Evolutionary conservation across 2,113 vertebrate species (phyloP).

Genomic region (Caranx ignobilis): DNA sequence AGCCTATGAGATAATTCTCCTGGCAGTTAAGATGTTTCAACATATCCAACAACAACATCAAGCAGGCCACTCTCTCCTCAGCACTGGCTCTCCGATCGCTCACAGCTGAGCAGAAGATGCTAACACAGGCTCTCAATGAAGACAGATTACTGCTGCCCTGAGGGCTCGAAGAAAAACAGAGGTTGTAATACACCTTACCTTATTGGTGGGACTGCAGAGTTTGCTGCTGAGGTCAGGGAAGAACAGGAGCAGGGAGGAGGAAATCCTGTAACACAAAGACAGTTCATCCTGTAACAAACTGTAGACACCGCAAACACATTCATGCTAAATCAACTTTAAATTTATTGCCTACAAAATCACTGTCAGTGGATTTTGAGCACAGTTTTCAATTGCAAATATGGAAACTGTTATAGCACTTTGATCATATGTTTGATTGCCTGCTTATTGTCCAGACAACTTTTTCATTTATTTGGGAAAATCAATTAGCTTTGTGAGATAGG

Average conservation of each 20-base stretch:
- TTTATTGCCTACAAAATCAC: neutral
- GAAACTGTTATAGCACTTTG: neutral
- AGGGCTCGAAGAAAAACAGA: conserved; percentile 16
- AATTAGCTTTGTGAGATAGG: conserved; percentile 53
- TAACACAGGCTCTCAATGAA: conserved; percentile 6
- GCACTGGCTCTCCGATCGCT: conserved; percentile 28
- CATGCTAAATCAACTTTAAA: neutral
- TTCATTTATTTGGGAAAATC: conserved; percentile 55
- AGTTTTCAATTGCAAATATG: conserved; percentile 18
- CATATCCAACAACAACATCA: conserved; percentile 54
- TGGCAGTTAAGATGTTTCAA: conserved; percentile 34
- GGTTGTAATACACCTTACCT: conserved; percentile 47
- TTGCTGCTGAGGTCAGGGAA: conserved; percentile 31
- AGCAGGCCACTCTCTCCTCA: conserved; percentile 49
- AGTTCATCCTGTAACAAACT: conserved; percentile 27
- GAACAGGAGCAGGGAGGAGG: conserved; percentile 38
- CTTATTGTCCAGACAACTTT: conserved; percentile 36
- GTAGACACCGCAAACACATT: neutral
- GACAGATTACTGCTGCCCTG: conserved; percentile 12
- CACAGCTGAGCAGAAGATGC: conserved; percentile 28
- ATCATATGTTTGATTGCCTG: conserved; percentile 13
- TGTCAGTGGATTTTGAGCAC: neutral
- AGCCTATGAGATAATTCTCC: conserved; percentile 58
- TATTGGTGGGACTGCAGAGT: conserved; percentile 18
- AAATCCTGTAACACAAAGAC: conserved; percentile 68